These are phyloP conservation scores for Scatophagus argus DNA, from an alignment of 2,113 vertebrate genomes.

Conservation along the genomic window DNA sequence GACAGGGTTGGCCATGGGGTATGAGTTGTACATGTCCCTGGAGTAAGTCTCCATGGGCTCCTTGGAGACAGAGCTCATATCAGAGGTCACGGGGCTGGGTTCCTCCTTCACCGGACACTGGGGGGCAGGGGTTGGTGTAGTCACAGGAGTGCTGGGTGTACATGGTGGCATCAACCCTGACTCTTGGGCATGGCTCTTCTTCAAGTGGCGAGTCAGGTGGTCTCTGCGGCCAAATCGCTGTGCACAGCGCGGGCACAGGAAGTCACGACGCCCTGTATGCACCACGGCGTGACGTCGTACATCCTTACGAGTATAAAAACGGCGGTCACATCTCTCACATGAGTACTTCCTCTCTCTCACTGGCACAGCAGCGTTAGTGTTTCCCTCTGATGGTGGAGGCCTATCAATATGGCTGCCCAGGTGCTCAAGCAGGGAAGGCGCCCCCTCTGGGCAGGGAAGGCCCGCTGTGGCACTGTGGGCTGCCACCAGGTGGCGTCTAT, in stretches of 20 bases:
- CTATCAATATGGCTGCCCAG: constrained; percentile 91
- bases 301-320: constrained; percentile 97
- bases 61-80: constrained; percentile 83
- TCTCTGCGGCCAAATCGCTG: constrained; percentile 96
- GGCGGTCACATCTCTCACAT: constrained; percentile 94
- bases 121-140: constrained; percentile 83
- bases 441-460: constrained; percentile 91
- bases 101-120: constrained; percentile 90
- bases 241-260: constrained; percentile 94
- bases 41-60: constrained; percentile 85
- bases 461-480: constrained; percentile 81
- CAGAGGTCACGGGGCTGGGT: constrained; percentile 87
- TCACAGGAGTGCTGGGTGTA: constrained; percentile 79
- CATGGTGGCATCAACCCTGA: constrained; percentile 87
- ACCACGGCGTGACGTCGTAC: constrained; percentile 95
- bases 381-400: constrained; percentile 83
- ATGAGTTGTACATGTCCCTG: constrained; percentile 88
- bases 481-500: constrained; percentile 89
- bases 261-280: constrained; percentile 96
- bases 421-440: constrained; percentile 92
- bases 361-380: constrained; percentile 68
- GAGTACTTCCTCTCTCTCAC: constrained; percentile 95
- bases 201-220: constrained; percentile 95
- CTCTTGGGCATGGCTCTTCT: constrained; percentile 98
- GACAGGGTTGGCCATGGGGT: constrained; percentile 85